phyloP scores from a whole-genome alignment of 1,140 invertebrate genomes.

The Antheraea mylitta region DNA sequence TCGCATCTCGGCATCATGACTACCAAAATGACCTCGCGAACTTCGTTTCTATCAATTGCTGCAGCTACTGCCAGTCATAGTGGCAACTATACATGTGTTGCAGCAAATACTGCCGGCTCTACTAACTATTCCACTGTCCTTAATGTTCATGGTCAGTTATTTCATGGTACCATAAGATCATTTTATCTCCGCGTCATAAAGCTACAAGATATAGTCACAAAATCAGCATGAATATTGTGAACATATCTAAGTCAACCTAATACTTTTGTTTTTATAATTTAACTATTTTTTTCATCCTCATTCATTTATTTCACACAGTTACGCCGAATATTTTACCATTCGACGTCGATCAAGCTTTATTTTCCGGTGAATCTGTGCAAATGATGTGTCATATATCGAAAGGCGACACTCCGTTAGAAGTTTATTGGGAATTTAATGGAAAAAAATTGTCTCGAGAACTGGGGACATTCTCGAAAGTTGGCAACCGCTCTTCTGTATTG shows the following conservation, averaged over 20 bases:
- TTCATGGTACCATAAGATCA: slow-evolving; percentile 38
- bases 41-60: slow-evolving; percentile 89
- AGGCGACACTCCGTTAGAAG: slow-evolving; percentile 85
- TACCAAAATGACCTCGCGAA: slow-evolving; percentile 86
- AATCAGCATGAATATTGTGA: slow-evolving; percentile 66
- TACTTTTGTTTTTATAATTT: slow-evolving; percentile 45
- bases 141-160: slow-evolving; percentile 85
- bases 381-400: slow-evolving; percentile 87
- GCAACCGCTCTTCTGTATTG: slow-evolving; percentile 82
- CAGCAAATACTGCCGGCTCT: slow-evolving; percentile 86
- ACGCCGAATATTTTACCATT: slow-evolving; percentile 85
- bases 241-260: slow-evolving; percentile 44
- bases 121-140: slow-evolving; percentile 84
- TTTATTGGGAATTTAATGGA: slow-evolving; percentile 86
- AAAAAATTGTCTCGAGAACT: slow-evolving; percentile 65
- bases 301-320: slow-evolving; percentile 73
- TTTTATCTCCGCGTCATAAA: slow-evolving; percentile 42
- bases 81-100: slow-evolving; percentile 90
- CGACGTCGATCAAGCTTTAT: slow-evolving; percentile 81
- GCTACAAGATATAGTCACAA: slow-evolving; percentile 41
- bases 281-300: slow-evolving; percentile 42
- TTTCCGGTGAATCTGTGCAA: slow-evolving; percentile 86
- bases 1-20: slow-evolving; percentile 85
- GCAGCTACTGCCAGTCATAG: slow-evolving; percentile 87
- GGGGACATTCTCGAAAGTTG: slow-evolving; percentile 78